Base-by-base conservation (phyloP, 1,140 invertebrate genomes). In the Saxidomus purpurata region DNA sequence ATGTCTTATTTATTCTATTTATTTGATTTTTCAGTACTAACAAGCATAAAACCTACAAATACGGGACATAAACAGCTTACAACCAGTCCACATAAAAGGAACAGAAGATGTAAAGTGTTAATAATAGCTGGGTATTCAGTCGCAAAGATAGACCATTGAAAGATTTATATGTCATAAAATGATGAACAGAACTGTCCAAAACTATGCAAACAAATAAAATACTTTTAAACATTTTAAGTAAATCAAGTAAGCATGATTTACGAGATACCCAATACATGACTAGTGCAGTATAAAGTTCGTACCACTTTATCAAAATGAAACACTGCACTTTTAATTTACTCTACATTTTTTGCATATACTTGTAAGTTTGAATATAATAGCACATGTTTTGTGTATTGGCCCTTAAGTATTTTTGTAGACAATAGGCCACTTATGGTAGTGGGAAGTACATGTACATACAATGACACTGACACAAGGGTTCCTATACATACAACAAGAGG, bases 141-240 rank as follows among this genome's bases (percentile, higher is more conserved):
- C 9, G 25, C n/a, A 8, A 28, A 28, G 59, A 28, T 28, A 63
- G 59, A 63, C 59, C 59, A 63, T 63, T 28, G 8, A 63, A n/a
- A 63, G n/a, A 63, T 63, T 63, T 63, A 63, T 63, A 63, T 63
- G 59, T 63, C 59, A 63, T 63, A 63, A 63, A 63, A 63, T 63
- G 59, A 63, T 63, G n/a, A 63, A 63, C n/a, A 63, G n/a, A 63
- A 63, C 59, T 63, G 59, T 63, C 25, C 59, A 28, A 63, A 63
- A 28, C 1, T 63, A 63, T 63, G 59, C 59, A 63, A 63, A 63
- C 59, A 63, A 63, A 63, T 63, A 25, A 63, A 63, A 63, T 63
- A 28, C 19, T n/a, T n/a, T n/a, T 28, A 63, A 63, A 63, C n/a
- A 63, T 28, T 63, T n/a, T 28, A 28, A 28, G 25, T 28, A n/a